These are phyloP conservation scores for Autographa pulchrina DNA, from an alignment of 2,888 invertebrate species.

Conservation along the genomic window DNA sequence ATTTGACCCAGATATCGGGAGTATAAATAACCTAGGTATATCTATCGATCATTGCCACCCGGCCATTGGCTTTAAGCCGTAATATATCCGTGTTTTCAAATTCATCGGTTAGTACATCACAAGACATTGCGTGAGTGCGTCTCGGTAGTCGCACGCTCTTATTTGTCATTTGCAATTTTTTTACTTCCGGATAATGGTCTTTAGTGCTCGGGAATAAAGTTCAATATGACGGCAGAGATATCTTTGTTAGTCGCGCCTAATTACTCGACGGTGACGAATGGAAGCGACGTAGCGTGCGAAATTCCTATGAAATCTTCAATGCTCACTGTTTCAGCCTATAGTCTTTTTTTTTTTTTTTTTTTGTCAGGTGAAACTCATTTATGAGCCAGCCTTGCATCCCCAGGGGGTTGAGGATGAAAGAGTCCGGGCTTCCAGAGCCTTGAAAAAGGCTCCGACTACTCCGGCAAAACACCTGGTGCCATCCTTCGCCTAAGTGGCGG, in stretches of 20 bases:
- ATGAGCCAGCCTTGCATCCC: too few relatives aligned
- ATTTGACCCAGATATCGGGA: constrained; percentile 64
- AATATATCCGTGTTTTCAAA: constrained; percentile 70
- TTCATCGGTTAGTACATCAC: constrained; percentile 70
- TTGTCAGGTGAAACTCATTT: too few relatives aligned
- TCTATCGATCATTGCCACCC: constrained; percentile 75
- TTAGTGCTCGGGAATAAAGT: constrained; percentile 46
- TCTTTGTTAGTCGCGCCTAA: constrained; percentile 71
- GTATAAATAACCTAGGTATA: constrained; percentile 61
- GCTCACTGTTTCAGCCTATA: constrained; percentile 68
- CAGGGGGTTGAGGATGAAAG: too few relatives aligned
- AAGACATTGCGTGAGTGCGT: constrained; percentile 81
- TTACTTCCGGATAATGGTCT: background rate
- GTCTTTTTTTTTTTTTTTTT: too few relatives aligned
- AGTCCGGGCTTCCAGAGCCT: too few relatives aligned
- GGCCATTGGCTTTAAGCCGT: constrained; percentile 76
- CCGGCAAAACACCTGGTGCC: too few relatives aligned
- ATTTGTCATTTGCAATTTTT: constrained; percentile 41
- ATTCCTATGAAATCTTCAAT: constrained; percentile 82
- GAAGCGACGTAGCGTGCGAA: constrained; percentile 80
- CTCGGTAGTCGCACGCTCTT: constrained; percentile 74
- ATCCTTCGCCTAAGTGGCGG: too few relatives aligned
- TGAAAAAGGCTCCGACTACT: too few relatives aligned
- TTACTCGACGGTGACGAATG: constrained; percentile 82
- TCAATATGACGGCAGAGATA: constrained; percentile 49